A percentile compares a stretch with the other conserved stretches of the same genome.
These are phyloP conservation scores for Lordiphosa andalusiaca DNA, from an alignment of 2,888 invertebrate genomes.

Conservation along the genomic window DNA sequence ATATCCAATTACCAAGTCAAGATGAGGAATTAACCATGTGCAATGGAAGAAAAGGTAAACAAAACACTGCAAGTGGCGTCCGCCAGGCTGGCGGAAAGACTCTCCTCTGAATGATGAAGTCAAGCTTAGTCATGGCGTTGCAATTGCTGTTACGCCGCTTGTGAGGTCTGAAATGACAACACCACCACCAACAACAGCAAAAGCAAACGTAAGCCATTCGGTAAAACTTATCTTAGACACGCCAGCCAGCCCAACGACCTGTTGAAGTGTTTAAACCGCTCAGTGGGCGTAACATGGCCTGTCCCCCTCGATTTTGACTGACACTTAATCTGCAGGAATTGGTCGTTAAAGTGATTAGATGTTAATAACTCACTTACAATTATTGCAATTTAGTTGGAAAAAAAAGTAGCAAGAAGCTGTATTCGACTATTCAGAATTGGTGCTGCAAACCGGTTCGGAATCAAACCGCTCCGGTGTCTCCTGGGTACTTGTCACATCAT, in stretches of 20 bases:
- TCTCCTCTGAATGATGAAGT: too few species aligned
- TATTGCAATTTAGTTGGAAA: not conserved
- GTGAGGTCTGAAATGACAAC: slow-evolving; percentile 54
- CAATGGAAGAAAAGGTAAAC: slow-evolving; percentile 29
- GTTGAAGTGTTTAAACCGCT: slow-evolving; percentile 31
- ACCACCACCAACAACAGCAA: slow-evolving; percentile 2
- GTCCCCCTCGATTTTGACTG: slow-evolving; percentile 20
- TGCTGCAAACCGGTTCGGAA: too few species aligned
- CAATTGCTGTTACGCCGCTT: slow-evolving; percentile 51
- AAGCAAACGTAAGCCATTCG: too few species aligned
- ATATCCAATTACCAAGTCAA: slow-evolving; percentile 59
- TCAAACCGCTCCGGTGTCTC: too few species aligned
- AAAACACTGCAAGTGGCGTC: slow-evolving; percentile 26
- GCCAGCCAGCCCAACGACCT: slow-evolving; percentile 35
- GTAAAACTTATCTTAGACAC: slow-evolving; percentile 19
- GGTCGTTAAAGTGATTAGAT: too few species aligned
- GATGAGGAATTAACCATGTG: slow-evolving; percentile 44
- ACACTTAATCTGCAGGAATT: slow-evolving; percentile 31
- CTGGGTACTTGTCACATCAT: too few species aligned
- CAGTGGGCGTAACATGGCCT: slow-evolving; percentile 17
- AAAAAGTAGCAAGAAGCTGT: too few species aligned
- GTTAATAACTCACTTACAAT: slow-evolving; percentile 4
- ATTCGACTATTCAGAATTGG: too few species aligned
- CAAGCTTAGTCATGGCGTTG: too few species aligned
- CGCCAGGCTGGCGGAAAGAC: slow-evolving; percentile 10